Evolutionary conservation across 2,113 vertebrate genomes (phyloP), one percentile per base, ranked within the genome.

Genomic region (Nannospalax galili): DNA sequence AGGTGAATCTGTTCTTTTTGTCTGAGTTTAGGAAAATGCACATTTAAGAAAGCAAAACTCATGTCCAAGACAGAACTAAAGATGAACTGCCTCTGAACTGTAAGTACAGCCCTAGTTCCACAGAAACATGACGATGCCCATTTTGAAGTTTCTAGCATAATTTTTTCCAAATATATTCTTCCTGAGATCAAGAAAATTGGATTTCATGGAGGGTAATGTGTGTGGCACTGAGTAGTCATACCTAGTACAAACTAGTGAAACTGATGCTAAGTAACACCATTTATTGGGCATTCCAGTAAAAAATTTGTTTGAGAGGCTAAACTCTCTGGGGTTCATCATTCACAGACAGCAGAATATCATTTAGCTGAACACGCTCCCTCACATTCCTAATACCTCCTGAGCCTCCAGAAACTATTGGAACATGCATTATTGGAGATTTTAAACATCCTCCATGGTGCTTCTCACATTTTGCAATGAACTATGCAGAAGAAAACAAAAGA

Each of bases 91-190:
- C n/a, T 40, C 24, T 40, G 52, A 19, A 22, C 58, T 58, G 17
- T 58, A 22, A 56, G 4, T 35, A 40, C 10, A 26, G 5, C 17
- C 24, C 24, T 52, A 72, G 48, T 56, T 85, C 35, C 74, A 58
- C 1, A 84, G 26, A 92, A 37, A 94, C 69, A 32, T 17, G 42
- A 8, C 9, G 35, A 17, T 4, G 1, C 24, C 28, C 15, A 69
- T 90, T 95, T 20, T 65, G 42, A 84, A 91, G 28, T 65, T 69
- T 3, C 11, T 16, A 79, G n/a, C 77, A 70, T 30, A 75, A 84
- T 58, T 82, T 35, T 82, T 95, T 72, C 81, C 75, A 91, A 82
- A 89, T n/a, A 79, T 3, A 42, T 48, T 84, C 4, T 74, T 96
- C 42, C 30, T 87, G 1, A 35, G 28, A 85, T 56, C 19, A 48